Evolutionary conservation across 2,113 vertebrate species (phyloP), one percentile per base, ranked within the genome.

Genomic region (Suricata suricatta): DNA sequence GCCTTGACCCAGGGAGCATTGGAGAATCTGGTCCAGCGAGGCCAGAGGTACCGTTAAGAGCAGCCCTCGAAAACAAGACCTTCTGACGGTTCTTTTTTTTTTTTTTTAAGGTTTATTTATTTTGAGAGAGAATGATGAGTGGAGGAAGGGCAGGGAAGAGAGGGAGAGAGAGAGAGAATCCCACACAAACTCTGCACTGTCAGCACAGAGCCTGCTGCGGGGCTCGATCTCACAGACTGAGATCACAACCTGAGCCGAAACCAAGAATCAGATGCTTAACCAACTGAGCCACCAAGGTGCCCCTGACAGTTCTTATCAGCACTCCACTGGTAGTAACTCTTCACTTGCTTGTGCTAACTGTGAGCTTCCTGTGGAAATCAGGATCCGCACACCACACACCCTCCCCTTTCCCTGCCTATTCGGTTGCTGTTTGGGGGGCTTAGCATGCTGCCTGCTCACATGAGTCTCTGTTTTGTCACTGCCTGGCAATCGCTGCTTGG

Each of bases 401-500:
- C 54, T 12, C 13, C 0, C 5, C 41, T 64, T 71, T 63, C 50
- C 9, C 25, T 86, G 7, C 35, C 12, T 3, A 29, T 31, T 96
- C 83, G 33, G 4, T 57, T 89, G 68, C 33, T 90, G 79, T 0
- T 68, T 16, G 90, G 47, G 1, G 80, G 57, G 82, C 89, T 91
- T 29, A 64, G 47, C 97, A 74, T 7, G 25, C 57, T 97, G 94
- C 54, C 95, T 97, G 88, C 31, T 97, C 86, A n/a, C 60, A 21
- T 25, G 64, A 93, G 91, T 87, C 69, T 96, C 13, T 21, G 63
- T 96, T 97, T 97, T 94, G 90, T 97, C 95, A 63, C 71, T 25
- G 90, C 71, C 89, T 97, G 95, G 83, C 86, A 96, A 71, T 84
- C 38, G 60, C 95, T 96, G 68, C 17, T 94, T 96, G 96, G 93